phyloP scores from a whole-genome alignment of 2,113 vertebrate species.

The Antechinus flavipes region DNA sequence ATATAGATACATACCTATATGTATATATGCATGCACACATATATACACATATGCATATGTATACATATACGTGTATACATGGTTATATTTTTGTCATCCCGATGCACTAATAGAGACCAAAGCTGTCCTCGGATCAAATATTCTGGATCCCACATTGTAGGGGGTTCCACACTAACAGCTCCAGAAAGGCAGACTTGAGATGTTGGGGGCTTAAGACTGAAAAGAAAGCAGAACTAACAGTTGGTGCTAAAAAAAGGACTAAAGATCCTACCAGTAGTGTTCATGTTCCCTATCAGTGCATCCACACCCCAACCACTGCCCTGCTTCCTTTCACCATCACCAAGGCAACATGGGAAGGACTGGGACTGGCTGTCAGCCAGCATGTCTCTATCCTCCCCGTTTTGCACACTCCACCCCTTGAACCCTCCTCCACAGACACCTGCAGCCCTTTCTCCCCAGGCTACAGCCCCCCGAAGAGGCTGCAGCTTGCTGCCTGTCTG shows the following conservation, averaged over 20 bases:
- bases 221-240: neutral
- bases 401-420: neutral
- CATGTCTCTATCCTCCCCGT: neutral
- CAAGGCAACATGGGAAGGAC: neutral
- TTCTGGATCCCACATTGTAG: neutral
- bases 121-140: neutral
- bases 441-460: neutral
- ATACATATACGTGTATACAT: neutral
- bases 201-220: neutral
- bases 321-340: neutral
- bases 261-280: neutral
- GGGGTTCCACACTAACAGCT: neutral
- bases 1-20: too few relatives aligned
- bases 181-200: neutral
- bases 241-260: neutral
- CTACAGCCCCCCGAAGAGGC: neutral
- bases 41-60: too few relatives aligned
- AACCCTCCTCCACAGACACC: neutral
- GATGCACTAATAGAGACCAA: neutral
- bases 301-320: neutral
- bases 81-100: neutral
- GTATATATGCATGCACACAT: too few relatives aligned
- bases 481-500: neutral
- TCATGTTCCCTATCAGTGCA: neutral
- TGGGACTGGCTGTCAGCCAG: neutral